A percentile compares a stretch with the other conserved stretches of the same genome.
These are phyloP conservation scores for Lichenostomus cassidix DNA, from an alignment of 2,113 vertebrate species.

Conservation along the genomic window DNA sequence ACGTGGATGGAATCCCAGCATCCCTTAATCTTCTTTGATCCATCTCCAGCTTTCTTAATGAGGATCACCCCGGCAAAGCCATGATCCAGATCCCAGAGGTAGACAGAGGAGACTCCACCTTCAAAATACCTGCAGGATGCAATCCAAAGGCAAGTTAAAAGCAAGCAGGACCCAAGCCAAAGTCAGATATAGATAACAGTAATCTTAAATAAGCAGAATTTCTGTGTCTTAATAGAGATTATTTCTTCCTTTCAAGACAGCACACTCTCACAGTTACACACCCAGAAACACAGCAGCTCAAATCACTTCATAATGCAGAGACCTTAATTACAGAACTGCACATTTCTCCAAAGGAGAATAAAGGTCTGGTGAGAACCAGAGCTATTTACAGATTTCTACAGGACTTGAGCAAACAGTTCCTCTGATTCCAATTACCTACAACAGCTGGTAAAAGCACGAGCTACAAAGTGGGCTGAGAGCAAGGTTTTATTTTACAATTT, in stretches of 20 bases:
- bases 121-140: conserved; percentile 90
- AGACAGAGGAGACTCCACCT: conserved; percentile 97
- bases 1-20: conserved; percentile 99
- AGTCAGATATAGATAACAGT: background rate
- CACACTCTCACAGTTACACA: background rate
- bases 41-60: conserved; percentile 98
- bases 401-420: background rate
- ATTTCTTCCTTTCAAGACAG: background rate
- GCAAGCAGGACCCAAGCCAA: background rate
- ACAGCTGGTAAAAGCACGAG: background rate
- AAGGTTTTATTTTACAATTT: background rate
- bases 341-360: background rate
- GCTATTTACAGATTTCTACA: background rate
- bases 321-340: background rate
- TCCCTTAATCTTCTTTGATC: conserved; percentile 99
- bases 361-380: background rate
- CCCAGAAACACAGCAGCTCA: background rate
- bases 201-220: background rate
- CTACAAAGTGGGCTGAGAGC: background rate
- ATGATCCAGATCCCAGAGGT: conserved; percentile 99
- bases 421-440: conserved; percentile 29
- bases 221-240: background rate
- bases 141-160: conserved; percentile 9
- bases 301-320: background rate
- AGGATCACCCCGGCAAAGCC: conserved; percentile 99